These are phyloP conservation scores for Lepilemur ruficaudatus DNA, from an alignment of 2,797 vertebrate genomes.

Conservation along the genomic window DNA sequence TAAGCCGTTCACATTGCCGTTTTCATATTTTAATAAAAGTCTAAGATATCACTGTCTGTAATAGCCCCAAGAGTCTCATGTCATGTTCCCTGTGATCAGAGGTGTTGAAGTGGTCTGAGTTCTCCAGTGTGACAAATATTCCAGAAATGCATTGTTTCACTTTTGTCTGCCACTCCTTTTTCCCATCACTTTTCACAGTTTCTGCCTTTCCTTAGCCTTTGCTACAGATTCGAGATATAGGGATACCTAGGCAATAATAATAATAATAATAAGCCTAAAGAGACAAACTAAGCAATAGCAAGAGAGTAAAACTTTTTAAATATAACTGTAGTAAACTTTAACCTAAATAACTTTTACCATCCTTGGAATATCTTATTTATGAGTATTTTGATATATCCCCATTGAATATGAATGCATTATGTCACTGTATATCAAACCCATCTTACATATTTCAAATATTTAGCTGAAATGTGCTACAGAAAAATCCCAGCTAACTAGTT, in stretches of 20 bases:
- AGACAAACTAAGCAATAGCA: neutral
- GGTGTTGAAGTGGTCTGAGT: neutral
- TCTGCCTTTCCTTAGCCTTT: neutral
- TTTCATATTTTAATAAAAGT: neutral
- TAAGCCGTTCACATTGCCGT: neutral
- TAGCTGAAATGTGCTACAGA: neutral
- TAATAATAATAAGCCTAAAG: neutral
- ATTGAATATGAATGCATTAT: neutral
- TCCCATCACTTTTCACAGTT: neutral
- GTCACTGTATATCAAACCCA: neutral
- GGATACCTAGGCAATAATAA: neutral
- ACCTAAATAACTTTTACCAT: neutral
- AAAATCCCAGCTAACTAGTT: neutral
- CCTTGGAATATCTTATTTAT: neutral
- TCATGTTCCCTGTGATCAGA: neutral
- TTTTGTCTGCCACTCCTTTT: neutral
- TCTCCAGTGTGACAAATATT: neutral
- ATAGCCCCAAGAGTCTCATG: neutral
- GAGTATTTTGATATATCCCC: neutral
- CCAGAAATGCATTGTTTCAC: neutral
- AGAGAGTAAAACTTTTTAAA: neutral
- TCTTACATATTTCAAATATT: neutral
- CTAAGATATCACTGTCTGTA: fast-evolving
- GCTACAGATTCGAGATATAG: neutral
- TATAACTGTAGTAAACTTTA: neutral